Evolutionary conservation across 2,888 invertebrate genomes (phyloP).

Genomic region (Dendrolimus houi): DNA sequence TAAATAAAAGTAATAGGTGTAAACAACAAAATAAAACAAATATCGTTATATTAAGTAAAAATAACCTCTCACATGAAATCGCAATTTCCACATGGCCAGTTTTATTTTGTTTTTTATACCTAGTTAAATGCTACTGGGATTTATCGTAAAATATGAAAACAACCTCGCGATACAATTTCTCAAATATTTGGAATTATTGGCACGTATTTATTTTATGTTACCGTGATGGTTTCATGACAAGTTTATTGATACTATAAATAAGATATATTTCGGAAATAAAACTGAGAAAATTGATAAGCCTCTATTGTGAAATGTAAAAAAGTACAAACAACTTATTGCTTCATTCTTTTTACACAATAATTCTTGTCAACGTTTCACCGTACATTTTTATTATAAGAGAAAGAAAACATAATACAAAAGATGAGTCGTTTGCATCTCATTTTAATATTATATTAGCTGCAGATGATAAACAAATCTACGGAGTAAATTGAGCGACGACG

Average conservation of each 20-base stretch:
- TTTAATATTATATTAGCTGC: conserved; percentile 15
- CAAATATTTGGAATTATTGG: conserved; percentile 21
- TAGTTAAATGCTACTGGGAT: conserved; percentile 6
- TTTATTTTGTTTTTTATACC: conserved; percentile 3
- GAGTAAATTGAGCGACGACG: conserved; percentile 6
- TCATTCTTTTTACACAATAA: not conserved
- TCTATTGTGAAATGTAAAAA: no score
- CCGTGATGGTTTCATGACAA: conserved; percentile 17
- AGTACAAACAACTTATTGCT: not conserved
- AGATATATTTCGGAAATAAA: conserved; percentile 8
- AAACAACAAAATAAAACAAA: not conserved
- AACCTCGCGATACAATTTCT: conserved; percentile 3
- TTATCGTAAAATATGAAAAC: conserved; percentile 3
- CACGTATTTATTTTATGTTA: conserved; percentile 25
- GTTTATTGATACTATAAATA: conserved; percentile 20
- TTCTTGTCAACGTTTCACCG: not conserved
- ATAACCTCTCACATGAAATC: not conserved
- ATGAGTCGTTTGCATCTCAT: conserved; percentile 16
- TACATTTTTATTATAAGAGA: conserved; percentile 4
- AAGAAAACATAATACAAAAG: conserved; percentile 1
- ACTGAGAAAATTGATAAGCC: not conserved
- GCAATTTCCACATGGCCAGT: not conserved
- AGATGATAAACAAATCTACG: conserved; percentile 6
- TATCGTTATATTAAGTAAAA: not conserved
- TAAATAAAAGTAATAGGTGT: no score